Evolutionary conservation across 2,113 vertebrate species (phyloP).

Genomic region (Isichthys henryi): DNA sequence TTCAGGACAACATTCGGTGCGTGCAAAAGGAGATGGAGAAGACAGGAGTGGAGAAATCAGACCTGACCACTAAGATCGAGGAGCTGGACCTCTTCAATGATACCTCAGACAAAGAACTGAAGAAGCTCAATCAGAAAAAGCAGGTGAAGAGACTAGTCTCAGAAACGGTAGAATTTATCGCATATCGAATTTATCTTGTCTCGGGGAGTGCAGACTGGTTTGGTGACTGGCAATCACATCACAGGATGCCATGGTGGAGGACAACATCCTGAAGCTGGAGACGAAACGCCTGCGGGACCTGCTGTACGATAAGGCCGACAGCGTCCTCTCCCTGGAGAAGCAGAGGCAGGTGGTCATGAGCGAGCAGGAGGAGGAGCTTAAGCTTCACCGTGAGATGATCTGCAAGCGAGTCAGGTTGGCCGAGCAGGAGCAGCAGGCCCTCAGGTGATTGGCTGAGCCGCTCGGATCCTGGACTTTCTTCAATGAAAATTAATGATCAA

Average conservation of each 20-base stretch:
- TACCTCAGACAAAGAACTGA: constrained; percentile 76
- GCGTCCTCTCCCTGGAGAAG: constrained; percentile 76
- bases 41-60: constrained; percentile 60
- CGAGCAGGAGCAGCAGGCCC: constrained; percentile 40
- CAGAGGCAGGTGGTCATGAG: constrained; percentile 67
- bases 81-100: constrained; percentile 66
- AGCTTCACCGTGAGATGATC: constrained; percentile 68
- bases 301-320: constrained; percentile 69
- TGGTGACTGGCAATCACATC: background rate
- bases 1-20: no score
- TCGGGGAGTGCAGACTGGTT: background rate
- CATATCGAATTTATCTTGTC: no score
- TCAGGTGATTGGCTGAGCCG: no score
- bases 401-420: constrained; percentile 66
- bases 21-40: constrained; percentile 70
- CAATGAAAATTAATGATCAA: no score
- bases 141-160: background rate
- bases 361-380: constrained; percentile 76
- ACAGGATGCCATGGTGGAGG: constrained; percentile 81
- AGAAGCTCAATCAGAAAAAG: constrained; percentile 50
- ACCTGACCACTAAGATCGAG: constrained; percentile 62
- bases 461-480: no score
- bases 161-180: no score
- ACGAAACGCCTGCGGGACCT: constrained; percentile 65
- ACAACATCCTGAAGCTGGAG: constrained; percentile 77